Base-by-base conservation (phyloP, 2,113 vertebrate genomes). In the Thymallus thymallus region DNA sequence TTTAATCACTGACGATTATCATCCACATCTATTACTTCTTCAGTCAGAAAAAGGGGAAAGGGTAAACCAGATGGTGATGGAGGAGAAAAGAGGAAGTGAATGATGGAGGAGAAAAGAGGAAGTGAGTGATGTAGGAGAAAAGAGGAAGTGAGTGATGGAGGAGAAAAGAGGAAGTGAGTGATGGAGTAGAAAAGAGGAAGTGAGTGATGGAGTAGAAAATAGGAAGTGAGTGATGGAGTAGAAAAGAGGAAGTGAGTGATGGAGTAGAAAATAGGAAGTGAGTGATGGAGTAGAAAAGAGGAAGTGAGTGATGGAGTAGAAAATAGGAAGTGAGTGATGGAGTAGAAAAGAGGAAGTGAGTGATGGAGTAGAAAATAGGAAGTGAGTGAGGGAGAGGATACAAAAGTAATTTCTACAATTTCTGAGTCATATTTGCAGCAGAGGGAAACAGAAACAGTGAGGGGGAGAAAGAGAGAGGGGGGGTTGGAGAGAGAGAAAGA, bases 401-500 rank as follows among this genome's bases (percentile, higher is more conserved):
- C 72, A 81, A 85, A 88, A 88, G 88, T 86, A 72, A 90, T 90
- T 91, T 87, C 82, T 88, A 82, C 82, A 86, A 85, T 85, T 88
- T 91, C 90, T 91, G 90, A 91, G 88, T 91, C 89, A 91, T 90
- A 90, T 87, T 86, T 89, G 88, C 90, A 90, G 89, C 87, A 89
- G 86, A 41, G 35, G 35, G 35, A 41, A 41, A 86, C 81, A 86
- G 84, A 86, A 84, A 76, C 79, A 76, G 87, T 76, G 83, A 87
- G 86, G 79, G 85, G 83, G 84, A 82, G 86, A 69, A 73, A 70
- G 84, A 75, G 85, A 78, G 87, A 82, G 82, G 71, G 82, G n/a
- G n/a, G n/a, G n/a, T n/a, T n/a, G n/a, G n/a, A 63, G 77, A 73
- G 68, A 60, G 74, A 73, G 45, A 71, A 29, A 84, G 83, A 64